These are phyloP conservation scores for Zygaena filipendulae DNA, from an alignment of 2,888 invertebrate genomes.

Conservation along the genomic window DNA sequence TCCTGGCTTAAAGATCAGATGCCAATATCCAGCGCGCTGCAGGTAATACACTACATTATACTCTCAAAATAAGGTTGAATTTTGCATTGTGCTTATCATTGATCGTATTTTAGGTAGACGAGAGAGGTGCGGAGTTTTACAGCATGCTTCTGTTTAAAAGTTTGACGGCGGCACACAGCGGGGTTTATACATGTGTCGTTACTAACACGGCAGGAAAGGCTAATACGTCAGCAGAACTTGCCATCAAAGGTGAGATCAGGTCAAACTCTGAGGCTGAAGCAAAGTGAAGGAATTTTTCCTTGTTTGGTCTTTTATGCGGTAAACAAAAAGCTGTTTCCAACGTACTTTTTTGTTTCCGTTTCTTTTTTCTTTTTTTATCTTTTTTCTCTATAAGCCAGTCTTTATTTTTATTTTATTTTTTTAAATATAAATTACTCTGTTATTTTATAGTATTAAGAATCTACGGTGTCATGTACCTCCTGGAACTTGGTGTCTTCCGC, in stretches of 20 bases:
- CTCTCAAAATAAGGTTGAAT: too few relatives aligned
- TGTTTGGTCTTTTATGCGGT: too few relatives aligned
- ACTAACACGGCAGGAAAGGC: slow-evolving; percentile 80
- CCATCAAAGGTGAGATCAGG: slow-evolving; percentile 78
- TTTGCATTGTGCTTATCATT: too few relatives aligned
- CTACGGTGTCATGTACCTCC: too few relatives aligned
- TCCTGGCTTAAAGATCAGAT: slow-evolving; percentile 73
- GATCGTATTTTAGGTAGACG: slow-evolving; percentile 70
- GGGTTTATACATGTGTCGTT: slow-evolving; percentile 78
- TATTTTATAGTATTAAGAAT: too few relatives aligned
- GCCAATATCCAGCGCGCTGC: slow-evolving; percentile 72
- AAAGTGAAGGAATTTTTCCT: neutral
- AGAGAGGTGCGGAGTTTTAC: slow-evolving; percentile 77
- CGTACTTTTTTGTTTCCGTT: slow-evolving; percentile 2
- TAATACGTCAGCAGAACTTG: slow-evolving; percentile 75
- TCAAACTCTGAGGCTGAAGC: too few relatives aligned
- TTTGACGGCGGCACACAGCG: slow-evolving; percentile 75
- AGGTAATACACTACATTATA: slow-evolving; percentile 52
- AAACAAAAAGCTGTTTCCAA: too few relatives aligned
- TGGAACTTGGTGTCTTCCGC: too few relatives aligned
- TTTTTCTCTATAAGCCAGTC: too few relatives aligned
- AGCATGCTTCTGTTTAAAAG: slow-evolving; percentile 78
- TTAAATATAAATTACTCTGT: too few relatives aligned
- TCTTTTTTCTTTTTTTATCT: too few relatives aligned
- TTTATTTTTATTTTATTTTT: too few relatives aligned